These are phyloP conservation scores for Lamprotornis superbus DNA, from an alignment of 2,113 vertebrate genomes.

Conservation along the genomic window DNA sequence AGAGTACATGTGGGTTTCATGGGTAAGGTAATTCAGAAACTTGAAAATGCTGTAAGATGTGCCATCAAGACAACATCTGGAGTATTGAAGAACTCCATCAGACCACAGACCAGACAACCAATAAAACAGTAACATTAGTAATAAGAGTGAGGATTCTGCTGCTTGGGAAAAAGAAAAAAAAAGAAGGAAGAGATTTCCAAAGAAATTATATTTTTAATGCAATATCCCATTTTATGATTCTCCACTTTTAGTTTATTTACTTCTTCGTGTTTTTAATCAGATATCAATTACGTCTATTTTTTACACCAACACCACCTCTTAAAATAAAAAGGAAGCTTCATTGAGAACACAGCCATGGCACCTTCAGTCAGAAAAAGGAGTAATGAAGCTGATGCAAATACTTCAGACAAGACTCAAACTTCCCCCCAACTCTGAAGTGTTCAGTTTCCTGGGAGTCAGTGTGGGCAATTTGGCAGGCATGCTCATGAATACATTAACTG, in stretches of 20 bases:
- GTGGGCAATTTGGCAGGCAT: not conserved
- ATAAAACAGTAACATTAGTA: not conserved
- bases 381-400: not conserved
- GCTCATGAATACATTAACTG: not conserved
- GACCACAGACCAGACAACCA: not conserved
- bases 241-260: not conserved
- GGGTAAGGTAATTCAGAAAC: not conserved
- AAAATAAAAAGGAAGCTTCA: not conserved
- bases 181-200: not conserved
- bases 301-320: not conserved
- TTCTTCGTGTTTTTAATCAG: not conserved
- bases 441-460: slow-evolving; percentile 1
- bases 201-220: not conserved
- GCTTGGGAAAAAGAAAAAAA: not conserved
- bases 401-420: not conserved
- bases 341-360: not conserved
- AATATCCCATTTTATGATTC: not conserved
- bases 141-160: not conserved
- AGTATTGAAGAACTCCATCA: not conserved
- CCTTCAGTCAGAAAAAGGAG: not conserved
- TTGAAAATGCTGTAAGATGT: not conserved
- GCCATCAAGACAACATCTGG: not conserved
- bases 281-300: not conserved
- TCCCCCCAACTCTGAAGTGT: not conserved
- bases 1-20: not conserved